A percentile compares a stretch with the other conserved stretches of the same genome.
phyloP scores from a whole-genome alignment of 2,797 vertebrate species.

The Syndactyla subalaris region DNA sequence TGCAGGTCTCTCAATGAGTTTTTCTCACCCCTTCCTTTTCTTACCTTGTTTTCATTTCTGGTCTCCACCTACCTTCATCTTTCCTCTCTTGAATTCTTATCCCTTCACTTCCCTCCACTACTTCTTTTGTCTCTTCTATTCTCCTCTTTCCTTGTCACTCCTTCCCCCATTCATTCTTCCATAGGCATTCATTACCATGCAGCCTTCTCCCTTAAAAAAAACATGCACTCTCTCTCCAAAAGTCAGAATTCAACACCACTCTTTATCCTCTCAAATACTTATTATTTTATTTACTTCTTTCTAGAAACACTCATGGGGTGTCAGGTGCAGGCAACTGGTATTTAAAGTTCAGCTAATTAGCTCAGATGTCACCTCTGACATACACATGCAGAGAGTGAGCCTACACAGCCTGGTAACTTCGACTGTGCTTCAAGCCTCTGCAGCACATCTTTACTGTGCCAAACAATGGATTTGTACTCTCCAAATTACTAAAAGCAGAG shows the following conservation, averaged over 20 bases:
- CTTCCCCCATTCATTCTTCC: neutral
- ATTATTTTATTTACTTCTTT: neutral
- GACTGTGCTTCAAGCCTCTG: neutral
- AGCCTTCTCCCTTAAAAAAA: neutral
- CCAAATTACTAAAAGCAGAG: neutral
- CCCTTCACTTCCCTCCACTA: neutral
- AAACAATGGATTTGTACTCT: neutral
- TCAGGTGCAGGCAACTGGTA: neutral
- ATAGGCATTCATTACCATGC: neutral
- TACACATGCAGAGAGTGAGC: neutral
- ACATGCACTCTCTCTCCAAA: accelerated
- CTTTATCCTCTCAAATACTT: neutral
- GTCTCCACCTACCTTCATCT: neutral
- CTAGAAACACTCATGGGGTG: neutral
- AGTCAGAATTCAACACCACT: neutral
- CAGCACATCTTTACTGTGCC: accelerated
- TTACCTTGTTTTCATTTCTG: neutral
- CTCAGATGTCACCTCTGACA: neutral
- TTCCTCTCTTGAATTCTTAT: neutral
- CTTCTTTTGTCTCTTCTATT: neutral
- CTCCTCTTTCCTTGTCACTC: neutral
- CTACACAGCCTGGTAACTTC: neutral
- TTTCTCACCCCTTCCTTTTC: neutral
- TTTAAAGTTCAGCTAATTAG: neutral
- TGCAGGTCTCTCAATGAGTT: neutral